Base-by-base conservation (phyloP, 2,113 vertebrate genomes). In the Chiloscyllium plagiosum region DNA sequence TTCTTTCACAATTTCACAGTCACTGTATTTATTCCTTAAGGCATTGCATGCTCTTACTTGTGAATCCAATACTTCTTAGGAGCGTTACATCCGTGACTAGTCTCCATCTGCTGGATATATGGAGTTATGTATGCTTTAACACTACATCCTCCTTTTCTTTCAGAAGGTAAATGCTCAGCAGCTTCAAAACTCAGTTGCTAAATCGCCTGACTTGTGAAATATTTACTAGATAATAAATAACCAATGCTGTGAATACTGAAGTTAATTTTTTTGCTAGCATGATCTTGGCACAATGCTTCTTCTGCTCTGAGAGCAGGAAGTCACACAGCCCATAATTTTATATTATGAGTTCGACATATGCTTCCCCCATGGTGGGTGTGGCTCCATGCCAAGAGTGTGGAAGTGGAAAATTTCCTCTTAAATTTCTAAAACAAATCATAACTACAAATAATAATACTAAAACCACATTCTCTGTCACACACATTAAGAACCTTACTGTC, bases 241-340 rank as follows among this genome's bases (percentile, higher is more conserved):
- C 6, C 33, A 37, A 93, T 1, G 0, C 37, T 93, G n/a, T 93
- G 89, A 66, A 68, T 37, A 93, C 52, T 47, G 66, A 66, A 15
- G n/a, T 66, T 7, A 24, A 37, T 20, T 37, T 37, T 72, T 93
- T 93, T 37, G n/a, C 33, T 92, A 33, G 87, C 52, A 17, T 61
- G 10, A 5, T 37, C 61, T 93, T 93, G 33, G 19, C 17, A 15
- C 33, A 68, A 93, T 66, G 15, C n/a, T 66, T 93, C n/a, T 68
- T 37, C 19, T 93, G 61, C 89, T 22, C 13, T 0, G 33, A 66
- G 17, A 37, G 89, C 89, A 93, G 56, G 61, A 93, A 93, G 22
- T 93, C 89, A 61, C 61, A 92, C 33, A 92, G 89, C 33, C 15
- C 33, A 42, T 93, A 65, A 93, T 37, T 66, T 93, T 92, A n/a